Conservation (phyloP, 1,140 invertebrate species). For the Cyclina sinensis region DNA sequence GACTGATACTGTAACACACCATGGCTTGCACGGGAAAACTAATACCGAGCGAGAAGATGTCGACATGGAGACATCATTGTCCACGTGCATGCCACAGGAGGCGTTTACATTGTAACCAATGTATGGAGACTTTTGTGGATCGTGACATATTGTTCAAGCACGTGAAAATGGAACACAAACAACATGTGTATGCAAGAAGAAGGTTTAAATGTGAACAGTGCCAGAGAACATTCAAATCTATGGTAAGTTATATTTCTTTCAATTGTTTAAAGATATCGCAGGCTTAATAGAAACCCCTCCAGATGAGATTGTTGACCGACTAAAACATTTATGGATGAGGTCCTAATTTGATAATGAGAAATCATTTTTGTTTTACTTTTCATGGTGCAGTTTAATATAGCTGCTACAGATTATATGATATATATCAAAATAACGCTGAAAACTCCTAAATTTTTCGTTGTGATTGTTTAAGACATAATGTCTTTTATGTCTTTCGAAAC, state of each 20-base stretch:
- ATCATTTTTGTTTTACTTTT: too few relatives aligned
- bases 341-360: too few relatives aligned
- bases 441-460: too few relatives aligned
- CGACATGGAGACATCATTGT: background rate
- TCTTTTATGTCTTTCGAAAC: too few relatives aligned
- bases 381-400: too few relatives aligned
- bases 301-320: too few relatives aligned
- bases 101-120: slow-evolving; percentile 31
- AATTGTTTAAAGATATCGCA: background rate
- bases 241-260: slow-evolving; percentile 29
- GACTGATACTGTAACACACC: background rate
- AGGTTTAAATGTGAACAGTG: slow-evolving; percentile 40
- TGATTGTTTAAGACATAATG: too few relatives aligned
- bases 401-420: too few relatives aligned
- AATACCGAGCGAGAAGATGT: background rate
- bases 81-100: background rate
- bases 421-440: too few relatives aligned
- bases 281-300: too few relatives aligned
- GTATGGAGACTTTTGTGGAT: background rate
- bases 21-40: background rate
- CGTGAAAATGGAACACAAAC: slow-evolving; percentile 19
- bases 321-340: too few relatives aligned
- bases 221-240: slow-evolving; percentile 48
- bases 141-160: slow-evolving; percentile 24
- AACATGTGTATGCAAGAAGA: background rate